Percentiles rank a stretch among this genome's conserved stretches.
Evolutionary conservation across 1,140 invertebrate species (phyloP).

Genomic region (Chelonus insularis): DNA sequence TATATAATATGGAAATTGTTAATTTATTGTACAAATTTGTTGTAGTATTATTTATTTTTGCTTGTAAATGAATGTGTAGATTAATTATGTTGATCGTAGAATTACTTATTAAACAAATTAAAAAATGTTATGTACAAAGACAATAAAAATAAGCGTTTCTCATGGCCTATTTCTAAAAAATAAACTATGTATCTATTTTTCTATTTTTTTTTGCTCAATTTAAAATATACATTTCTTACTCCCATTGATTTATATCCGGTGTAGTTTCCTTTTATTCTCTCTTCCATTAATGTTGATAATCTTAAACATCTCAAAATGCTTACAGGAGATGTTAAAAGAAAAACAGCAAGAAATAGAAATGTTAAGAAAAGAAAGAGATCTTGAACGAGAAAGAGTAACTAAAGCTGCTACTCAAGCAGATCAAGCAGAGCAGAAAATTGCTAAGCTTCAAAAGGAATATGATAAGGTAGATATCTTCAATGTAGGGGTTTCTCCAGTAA

Average conservation of each 20-base stretch:
- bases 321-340: conserved; percentile 85
- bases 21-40: background rate
- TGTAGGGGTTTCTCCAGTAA: background rate
- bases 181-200: too few species aligned
- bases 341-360: conserved; percentile 92
- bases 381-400: conserved; percentile 76
- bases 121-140: too few species aligned
- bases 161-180: too few species aligned
- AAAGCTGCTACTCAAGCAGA: conserved; percentile 73
- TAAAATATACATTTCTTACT: too few species aligned
- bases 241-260: too few species aligned
- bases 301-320: conserved; percentile 22
- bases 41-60: background rate
- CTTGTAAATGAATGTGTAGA: background rate
- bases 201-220: too few species aligned
- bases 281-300: background rate
- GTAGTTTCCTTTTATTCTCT: background rate
- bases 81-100: background rate
- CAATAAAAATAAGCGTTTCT: too few species aligned
- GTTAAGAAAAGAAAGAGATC: conserved; percentile 84
- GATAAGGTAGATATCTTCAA: conserved; percentile 53
- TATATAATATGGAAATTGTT: background rate
- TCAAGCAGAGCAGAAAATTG: conserved; percentile 64
- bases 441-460: conserved; percentile 60
- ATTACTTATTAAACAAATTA: too few species aligned